phyloP scores from a whole-genome alignment of 2,888 invertebrate genomes.

The Clostera curtula region DNA sequence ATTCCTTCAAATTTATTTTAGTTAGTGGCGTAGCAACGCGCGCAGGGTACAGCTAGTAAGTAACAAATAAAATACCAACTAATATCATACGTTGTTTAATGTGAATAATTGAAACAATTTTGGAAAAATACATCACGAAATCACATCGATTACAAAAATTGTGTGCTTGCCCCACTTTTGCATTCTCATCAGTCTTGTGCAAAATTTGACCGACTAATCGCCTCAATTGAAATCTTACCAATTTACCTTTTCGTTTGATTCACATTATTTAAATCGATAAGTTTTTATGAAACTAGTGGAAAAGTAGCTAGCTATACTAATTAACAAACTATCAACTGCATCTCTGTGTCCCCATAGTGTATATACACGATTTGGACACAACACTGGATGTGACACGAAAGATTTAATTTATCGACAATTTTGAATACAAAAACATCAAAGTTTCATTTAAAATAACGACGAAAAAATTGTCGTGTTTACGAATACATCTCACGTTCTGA shows the following conservation, averaged over 20 bases:
- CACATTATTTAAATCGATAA: slow-evolving; percentile 4
- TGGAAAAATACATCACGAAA: slow-evolving; percentile 50
- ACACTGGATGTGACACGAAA: no score
- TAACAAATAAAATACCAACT: no score
- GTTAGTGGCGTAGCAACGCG: no score
- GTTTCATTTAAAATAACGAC: no score
- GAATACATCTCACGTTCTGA: no score
- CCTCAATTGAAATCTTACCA: slow-evolving; percentile 7
- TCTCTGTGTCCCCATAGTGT: no score
- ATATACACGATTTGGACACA: no score
- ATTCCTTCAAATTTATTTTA: no score
- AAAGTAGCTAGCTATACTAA: slow-evolving; percentile 2
- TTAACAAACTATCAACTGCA: not conserved
- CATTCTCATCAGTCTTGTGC: slow-evolving; percentile 53
- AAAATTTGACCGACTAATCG: slow-evolving; percentile 41
- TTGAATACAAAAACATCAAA: no score
- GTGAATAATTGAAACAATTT: slow-evolving; percentile 52
- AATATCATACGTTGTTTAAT: slow-evolving; percentile 60
- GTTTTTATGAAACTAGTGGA: slow-evolving; percentile 2
- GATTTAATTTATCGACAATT: no score
- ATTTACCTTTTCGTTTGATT: slow-evolving; percentile 2
- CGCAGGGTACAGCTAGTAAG: no score
- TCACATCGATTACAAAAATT: slow-evolving; percentile 37
- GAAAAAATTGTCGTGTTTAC: no score
- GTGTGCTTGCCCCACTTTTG: slow-evolving; percentile 32